A percentile compares a stretch with the other conserved stretches of the same genome.
Conservation (phyloP, 2,888 invertebrate species). For the Eilema depressum region DNA sequence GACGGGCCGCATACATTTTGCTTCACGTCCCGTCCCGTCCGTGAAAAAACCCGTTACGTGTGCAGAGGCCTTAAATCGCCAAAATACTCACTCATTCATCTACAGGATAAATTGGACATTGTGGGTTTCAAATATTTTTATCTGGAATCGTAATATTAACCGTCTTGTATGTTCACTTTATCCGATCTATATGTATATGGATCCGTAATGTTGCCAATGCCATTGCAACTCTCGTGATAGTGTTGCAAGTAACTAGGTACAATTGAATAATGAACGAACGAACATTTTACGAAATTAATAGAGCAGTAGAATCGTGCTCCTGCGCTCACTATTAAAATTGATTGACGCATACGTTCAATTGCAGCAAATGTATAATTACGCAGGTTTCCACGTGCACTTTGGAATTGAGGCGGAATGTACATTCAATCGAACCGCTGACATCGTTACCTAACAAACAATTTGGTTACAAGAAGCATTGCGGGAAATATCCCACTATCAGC, state of each 20-base stretch:
- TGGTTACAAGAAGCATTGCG: slow-evolving; percentile 21
- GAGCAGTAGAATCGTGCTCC: slow-evolving; percentile 35
- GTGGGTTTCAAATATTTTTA: slow-evolving; percentile 13
- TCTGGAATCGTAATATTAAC: slow-evolving; percentile 19
- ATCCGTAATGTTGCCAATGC: slow-evolving; percentile 20
- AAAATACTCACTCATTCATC: neutral
- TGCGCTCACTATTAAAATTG: slow-evolving; percentile 57
- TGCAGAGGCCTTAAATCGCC: too few relatives aligned
- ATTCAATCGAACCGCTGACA: slow-evolving; percentile 74
- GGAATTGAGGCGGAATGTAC: slow-evolving; percentile 69
- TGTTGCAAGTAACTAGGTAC: slow-evolving; percentile 40
- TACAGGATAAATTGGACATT: neutral
- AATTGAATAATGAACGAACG: slow-evolving; percentile 30
- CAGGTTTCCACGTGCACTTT: slow-evolving; percentile 68
- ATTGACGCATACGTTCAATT: slow-evolving; percentile 66
- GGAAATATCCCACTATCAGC: slow-evolving; percentile 29
- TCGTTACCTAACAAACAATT: slow-evolving; percentile 65
- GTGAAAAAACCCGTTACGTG: too few relatives aligned
- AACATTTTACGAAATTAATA: slow-evolving; percentile 42
- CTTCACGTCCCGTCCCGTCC: too few relatives aligned
- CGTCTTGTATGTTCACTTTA: too few relatives aligned
- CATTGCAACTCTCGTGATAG: slow-evolving; percentile 24
- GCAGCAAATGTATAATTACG: slow-evolving; percentile 63
- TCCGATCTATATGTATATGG: neutral
- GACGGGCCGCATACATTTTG: too few relatives aligned